Percentiles rank a stretch among this genome's conserved stretches.
These are phyloP conservation scores for Taphrorychus bicolor DNA, from an alignment of 2,888 invertebrate genomes.

Conservation along the genomic window DNA sequence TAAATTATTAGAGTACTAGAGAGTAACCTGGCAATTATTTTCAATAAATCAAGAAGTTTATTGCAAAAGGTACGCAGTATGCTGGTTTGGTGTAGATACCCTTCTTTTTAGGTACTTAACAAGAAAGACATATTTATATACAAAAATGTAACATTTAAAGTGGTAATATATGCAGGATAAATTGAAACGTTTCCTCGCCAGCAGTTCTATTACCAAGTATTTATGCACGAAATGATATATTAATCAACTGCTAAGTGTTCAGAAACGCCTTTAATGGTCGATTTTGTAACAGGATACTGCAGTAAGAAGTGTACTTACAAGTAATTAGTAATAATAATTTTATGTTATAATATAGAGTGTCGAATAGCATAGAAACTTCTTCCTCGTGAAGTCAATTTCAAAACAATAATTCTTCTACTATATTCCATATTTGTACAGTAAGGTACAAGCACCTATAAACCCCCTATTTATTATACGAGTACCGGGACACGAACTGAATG, in stretches of 20 bases:
- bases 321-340: neutral
- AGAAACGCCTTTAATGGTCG: constrained; percentile 5
- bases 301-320: constrained; percentile 11
- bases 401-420: too few species aligned
- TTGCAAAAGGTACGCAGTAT: too few species aligned
- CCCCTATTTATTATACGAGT: constrained; percentile 3
- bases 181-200: too few species aligned
- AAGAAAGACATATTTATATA: too few species aligned
- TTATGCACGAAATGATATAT: constrained; percentile 12
- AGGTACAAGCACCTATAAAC: too few species aligned
- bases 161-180: too few species aligned
- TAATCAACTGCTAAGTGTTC: constrained; percentile 14
- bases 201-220: too few species aligned
- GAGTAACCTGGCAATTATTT: neutral
- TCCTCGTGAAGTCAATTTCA: too few species aligned
- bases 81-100: too few species aligned
- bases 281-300: constrained; percentile 16
- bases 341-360: neutral
- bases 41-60: neutral
- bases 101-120: too few species aligned
- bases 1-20: constrained; percentile 1
- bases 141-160: too few species aligned
- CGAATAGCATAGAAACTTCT: too few species aligned
- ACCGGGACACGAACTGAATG: constrained; percentile 8
- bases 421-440: neutral